Evolutionary conservation across 2,888 invertebrate genomes (phyloP), one percentile per base, ranked within the genome.

Genomic region (Dyspetes luteomarginatus): DNA sequence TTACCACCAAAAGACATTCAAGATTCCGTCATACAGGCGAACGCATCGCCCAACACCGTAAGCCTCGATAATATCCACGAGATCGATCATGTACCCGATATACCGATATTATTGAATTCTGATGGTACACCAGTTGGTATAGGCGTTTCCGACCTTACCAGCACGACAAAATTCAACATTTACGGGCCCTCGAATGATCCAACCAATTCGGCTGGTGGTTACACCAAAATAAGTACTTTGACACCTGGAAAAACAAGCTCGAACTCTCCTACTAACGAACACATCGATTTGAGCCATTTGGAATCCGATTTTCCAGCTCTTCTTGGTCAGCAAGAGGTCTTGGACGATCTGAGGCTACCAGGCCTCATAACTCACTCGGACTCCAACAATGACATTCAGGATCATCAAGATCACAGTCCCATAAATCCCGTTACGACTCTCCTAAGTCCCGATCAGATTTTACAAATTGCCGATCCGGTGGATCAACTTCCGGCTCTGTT

Each of bases 1-100:
- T 93, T 97, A 26, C 94, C 95, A 84, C 92, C 92, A 88, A 93
- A 92, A 22, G 92, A 93, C 55, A 58, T 73, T 7, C 30, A 83
- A 72, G 36, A 50, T 52, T 15, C 75, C 55, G 55, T 75, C 26
- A 88, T 90, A 86, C 93, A 91, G 79, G 75, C 88, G 1, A 77
- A 88, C 30, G 86, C 86, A 36, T 86, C 88, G 3, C 69, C 86
- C 22, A 81, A 81, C 58, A 81, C 84, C 15, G 83, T 84, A n/a
- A 82, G 86, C 43, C 76, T 86, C 0, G 77, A 89, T 28, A 89
- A 90, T 71, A 45, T 86, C 2, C 88, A 91, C 45, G 87, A 89
- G 48, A 86, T 92, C 73, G 92, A 92, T 72, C 92, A 90, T 75
- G 91, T 90, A 4, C 92, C 92, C 0, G 90, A 91, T 4, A 85